phyloP scores from a whole-genome alignment of 2,113 vertebrate species.

The Donacobius atricapilla region DNA sequence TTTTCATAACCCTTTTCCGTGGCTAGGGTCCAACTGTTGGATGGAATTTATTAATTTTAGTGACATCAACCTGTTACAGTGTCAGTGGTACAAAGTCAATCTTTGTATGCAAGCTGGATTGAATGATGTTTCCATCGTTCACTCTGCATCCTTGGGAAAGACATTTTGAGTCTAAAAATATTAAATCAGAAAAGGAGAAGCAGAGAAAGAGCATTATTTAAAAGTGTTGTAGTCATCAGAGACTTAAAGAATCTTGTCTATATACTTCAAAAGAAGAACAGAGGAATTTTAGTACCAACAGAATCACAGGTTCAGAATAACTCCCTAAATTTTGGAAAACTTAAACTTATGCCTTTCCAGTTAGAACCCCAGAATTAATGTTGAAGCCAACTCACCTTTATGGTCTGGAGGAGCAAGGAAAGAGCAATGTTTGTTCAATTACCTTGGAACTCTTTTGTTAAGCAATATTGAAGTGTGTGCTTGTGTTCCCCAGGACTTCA shows the following conservation, averaged over 20 bases:
- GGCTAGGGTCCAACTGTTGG: slow-evolving; percentile 14
- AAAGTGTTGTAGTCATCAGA: neutral
- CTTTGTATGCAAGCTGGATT: neutral
- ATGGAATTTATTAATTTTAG: slow-evolving; percentile 22
- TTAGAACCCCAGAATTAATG: neutral
- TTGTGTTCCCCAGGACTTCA: neutral
- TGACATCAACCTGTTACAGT: slow-evolving; percentile 27
- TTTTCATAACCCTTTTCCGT: slow-evolving; percentile 30
- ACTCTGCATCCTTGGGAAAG: neutral
- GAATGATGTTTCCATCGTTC: neutral
- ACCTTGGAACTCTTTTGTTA: neutral
- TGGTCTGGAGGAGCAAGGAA: neutral
- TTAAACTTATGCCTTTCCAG: neutral
- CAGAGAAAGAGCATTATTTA: neutral
- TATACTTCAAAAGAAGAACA: neutral
- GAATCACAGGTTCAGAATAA: neutral
- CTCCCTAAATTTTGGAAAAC: neutral
- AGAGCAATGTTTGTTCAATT: neutral
- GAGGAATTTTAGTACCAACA: neutral
- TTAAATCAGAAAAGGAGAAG: neutral
- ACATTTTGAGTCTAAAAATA: neutral
- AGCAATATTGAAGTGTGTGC: neutral
- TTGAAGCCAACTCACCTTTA: neutral
- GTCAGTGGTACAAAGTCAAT: slow-evolving; percentile 18
- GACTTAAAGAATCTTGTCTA: neutral